Evolutionary conservation across 2,797 vertebrate genomes (phyloP).

Genomic region (Taenioides sp.): DNA sequence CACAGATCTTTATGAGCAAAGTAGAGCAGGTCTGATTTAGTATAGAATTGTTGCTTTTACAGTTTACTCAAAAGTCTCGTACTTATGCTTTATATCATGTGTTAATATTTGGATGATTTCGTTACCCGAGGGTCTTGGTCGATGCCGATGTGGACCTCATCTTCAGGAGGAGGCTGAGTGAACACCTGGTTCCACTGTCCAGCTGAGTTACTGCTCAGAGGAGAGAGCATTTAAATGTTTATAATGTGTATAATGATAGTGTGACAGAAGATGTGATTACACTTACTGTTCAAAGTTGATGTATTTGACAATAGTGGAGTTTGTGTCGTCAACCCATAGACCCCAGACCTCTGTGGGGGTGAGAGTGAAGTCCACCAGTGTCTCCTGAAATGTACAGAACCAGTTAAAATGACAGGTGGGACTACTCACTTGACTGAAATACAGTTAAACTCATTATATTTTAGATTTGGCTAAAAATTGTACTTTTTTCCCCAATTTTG

Average conservation of each 20-base stretch:
- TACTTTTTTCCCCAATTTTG: no score
- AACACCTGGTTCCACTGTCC: slow-evolving; percentile 97
- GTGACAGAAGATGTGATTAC: not conserved
- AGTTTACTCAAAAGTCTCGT: no score
- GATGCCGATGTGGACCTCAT: slow-evolving; percentile 84
- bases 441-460: no score
- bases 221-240: not conserved
- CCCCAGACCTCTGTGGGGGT: slow-evolving; percentile 91
- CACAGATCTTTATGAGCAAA: no score
- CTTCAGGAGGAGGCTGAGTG: slow-evolving; percentile 87
- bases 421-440: no score
- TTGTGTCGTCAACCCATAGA: slow-evolving; percentile 90
- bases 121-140: slow-evolving; percentile 92
- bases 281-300: slow-evolving; percentile 95
- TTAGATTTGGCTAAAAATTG: no score
- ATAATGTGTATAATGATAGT: not conserved
- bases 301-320: slow-evolving; percentile 86
- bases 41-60: no score
- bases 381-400: slow-evolving; percentile 76
- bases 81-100: no score
- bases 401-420: no score
- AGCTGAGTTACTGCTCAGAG: slow-evolving; percentile 78
- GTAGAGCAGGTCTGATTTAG: no score
- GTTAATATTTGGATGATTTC: not conserved
- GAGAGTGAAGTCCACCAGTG: slow-evolving; percentile 88